A percentile compares a stretch with the other conserved stretches of the same genome.
These are phyloP conservation scores for Lates calcarifer DNA, from an alignment of 2,113 vertebrate genomes.

Conservation along the genomic window DNA sequence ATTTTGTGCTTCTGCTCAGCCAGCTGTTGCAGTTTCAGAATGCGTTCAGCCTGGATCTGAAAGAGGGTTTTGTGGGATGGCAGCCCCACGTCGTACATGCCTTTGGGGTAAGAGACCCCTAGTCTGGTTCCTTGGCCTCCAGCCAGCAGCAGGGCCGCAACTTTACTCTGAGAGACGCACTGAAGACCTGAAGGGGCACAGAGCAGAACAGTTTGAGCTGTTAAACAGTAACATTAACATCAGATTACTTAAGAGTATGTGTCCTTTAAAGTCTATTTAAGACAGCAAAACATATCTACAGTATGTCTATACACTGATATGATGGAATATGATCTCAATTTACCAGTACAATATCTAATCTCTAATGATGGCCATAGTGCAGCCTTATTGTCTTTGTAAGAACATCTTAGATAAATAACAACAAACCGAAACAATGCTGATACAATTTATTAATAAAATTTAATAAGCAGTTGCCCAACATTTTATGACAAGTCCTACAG, in stretches of 20 bases:
- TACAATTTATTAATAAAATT: not conserved
- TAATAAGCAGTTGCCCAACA: not conserved
- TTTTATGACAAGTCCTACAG: slow-evolving; percentile 6
- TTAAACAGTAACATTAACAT: not conserved
- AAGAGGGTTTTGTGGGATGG: slow-evolving; percentile 97
- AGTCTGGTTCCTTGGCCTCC: slow-evolving; percentile 96
- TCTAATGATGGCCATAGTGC: not conserved
- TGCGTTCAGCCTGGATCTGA: slow-evolving; percentile 96
- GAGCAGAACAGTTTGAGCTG: not conserved
- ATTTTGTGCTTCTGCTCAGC: slow-evolving; percentile 86
- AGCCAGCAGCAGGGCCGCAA: slow-evolving; percentile 92
- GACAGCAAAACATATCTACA: not conserved
- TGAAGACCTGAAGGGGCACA: slow-evolving; percentile 83
- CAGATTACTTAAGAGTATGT: not conserved
- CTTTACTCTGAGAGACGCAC: slow-evolving; percentile 89
- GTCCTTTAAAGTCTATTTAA: not conserved
- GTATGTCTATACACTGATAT: not conserved
- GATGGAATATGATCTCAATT: not conserved
- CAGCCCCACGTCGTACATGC: slow-evolving; percentile 96
- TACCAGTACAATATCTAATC: slow-evolving; percentile 33
- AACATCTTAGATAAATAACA: slow-evolving; percentile 3
- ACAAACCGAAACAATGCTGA: slow-evolving; percentile 5
- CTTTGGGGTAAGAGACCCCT: slow-evolving; percentile 95
- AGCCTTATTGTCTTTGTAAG: not conserved
- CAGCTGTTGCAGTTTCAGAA: slow-evolving; percentile 91